These are phyloP conservation scores for Drosophila arawakana DNA, from an alignment of 1,140 invertebrate species.

Conservation along the genomic window DNA sequence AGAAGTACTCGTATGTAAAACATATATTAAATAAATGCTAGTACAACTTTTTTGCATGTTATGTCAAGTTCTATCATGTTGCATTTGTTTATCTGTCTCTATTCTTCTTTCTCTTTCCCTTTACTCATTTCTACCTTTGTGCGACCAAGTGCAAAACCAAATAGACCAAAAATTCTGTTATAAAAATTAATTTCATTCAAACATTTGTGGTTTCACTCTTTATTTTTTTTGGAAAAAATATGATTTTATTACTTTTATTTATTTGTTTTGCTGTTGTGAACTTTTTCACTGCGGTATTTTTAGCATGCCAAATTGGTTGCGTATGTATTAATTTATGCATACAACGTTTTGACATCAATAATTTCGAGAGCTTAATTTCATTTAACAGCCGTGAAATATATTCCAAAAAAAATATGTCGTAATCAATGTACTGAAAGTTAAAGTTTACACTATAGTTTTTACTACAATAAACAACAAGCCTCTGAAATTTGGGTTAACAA, in stretches of 20 bases:
- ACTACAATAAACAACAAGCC: too few relatives aligned
- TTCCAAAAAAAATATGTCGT: too few relatives aligned
- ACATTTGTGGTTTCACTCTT: conserved; percentile 18
- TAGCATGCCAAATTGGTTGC: background rate
- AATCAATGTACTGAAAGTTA: too few relatives aligned
- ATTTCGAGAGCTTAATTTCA: background rate
- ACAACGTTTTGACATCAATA: background rate
- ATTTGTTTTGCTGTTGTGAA: background rate
- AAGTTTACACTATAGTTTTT: too few relatives aligned
- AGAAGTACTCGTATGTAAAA: conserved; percentile 18
- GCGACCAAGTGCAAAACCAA: conserved; percentile 75
- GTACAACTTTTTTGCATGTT: conserved; percentile 64
- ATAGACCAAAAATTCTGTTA: conserved; percentile 73
- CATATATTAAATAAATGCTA: conserved; percentile 44
- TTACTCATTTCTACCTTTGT: background rate
- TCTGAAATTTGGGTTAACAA: too few relatives aligned
- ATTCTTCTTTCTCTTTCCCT: background rate
- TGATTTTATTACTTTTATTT: conserved; percentile 11
- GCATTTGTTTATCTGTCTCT: conserved; percentile 23
- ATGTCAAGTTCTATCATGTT: conserved; percentile 39
- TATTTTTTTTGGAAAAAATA: conserved; percentile 8
- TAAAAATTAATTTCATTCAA: conserved; percentile 70
- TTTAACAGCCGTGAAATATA: too few relatives aligned
- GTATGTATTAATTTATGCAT: conserved; percentile 3
- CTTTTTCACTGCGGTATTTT: conserved; percentile 3